These are phyloP conservation scores for Erebia palarica DNA, from an alignment of 2,888 invertebrate species.

Conservation along the genomic window DNA sequence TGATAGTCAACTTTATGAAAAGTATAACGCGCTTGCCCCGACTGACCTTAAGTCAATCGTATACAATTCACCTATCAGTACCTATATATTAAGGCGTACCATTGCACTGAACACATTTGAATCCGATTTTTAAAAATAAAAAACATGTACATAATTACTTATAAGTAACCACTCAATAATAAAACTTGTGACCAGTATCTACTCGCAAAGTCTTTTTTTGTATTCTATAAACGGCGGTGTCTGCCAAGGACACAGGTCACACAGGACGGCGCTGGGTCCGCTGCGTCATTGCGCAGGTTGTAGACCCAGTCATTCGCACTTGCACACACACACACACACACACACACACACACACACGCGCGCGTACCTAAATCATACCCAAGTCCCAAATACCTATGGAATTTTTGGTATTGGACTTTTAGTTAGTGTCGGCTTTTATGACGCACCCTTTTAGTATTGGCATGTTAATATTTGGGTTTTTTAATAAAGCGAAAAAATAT, in stretches of 20 bases:
- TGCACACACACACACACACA: background rate
- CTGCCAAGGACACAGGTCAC: constrained; percentile 51
- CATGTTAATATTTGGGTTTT: constrained; percentile 5
- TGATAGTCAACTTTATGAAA: too few species aligned
- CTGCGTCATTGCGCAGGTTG: constrained; percentile 57
- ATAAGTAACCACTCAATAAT: background rate
- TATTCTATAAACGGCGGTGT: constrained; percentile 38
- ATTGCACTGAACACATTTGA: too few species aligned
- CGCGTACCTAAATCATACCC: constrained; percentile 7
- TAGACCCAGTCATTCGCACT: constrained; percentile 60
- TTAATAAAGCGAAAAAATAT: background rate
- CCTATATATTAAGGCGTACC: too few species aligned
- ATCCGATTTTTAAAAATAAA: too few species aligned
- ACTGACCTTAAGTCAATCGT: too few species aligned
- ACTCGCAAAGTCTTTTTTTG: constrained; percentile 3
- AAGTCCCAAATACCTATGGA: background rate
- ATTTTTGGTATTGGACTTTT: background rate
- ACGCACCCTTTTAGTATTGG: background rate
- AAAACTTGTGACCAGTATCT: background rate
- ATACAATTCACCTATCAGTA: too few species aligned
- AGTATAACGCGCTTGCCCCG: too few species aligned
- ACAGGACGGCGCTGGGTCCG: constrained; percentile 46
- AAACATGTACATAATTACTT: background rate
- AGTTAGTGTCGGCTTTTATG: background rate
- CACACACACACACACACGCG: too few species aligned